Evolutionary conservation across 2,797 vertebrate genomes (phyloP).

Genomic region (Sarcoramphus papa): DNA sequence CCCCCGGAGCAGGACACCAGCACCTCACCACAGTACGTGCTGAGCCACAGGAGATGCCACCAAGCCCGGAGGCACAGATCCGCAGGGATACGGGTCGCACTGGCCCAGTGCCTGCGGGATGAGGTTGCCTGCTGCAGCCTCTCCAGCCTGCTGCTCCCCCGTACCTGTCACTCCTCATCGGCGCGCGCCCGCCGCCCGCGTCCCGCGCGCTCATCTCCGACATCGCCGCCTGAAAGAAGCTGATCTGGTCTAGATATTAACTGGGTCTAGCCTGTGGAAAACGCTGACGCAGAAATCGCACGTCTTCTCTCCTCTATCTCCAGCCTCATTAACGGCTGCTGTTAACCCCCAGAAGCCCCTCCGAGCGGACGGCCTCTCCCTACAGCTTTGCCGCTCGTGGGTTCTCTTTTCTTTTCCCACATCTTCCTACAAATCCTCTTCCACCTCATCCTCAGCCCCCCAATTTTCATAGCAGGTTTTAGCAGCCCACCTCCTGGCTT

Average conservation of each 20-base stretch:
- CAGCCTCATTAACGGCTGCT: neutral
- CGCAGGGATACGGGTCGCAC: accelerated
- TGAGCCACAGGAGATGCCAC: neutral
- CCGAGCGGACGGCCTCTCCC: accelerated
- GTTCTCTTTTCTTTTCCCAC: neutral
- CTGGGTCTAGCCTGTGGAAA: neutral
- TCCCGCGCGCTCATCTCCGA: accelerated
- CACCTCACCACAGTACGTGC: neutral
- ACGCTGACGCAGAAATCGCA: neutral
- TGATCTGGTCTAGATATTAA: neutral
- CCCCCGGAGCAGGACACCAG: neutral
- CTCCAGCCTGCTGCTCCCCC: neutral
- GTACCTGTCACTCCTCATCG: neutral
- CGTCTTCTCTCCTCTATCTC: neutral
- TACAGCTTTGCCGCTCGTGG: accelerated
- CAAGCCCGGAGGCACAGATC: neutral
- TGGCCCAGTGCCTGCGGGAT: accelerated
- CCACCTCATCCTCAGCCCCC: neutral
- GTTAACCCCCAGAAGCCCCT: neutral
- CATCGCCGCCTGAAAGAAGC: accelerated
- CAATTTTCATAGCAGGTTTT: neutral
- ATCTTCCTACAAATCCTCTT: neutral
- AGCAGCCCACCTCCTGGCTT: neutral
- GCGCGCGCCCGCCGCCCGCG: accelerated
- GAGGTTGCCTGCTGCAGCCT: neutral